phyloP scores from a whole-genome alignment of 2,888 invertebrate genomes.

The Onthophagus sagittarius region DNA sequence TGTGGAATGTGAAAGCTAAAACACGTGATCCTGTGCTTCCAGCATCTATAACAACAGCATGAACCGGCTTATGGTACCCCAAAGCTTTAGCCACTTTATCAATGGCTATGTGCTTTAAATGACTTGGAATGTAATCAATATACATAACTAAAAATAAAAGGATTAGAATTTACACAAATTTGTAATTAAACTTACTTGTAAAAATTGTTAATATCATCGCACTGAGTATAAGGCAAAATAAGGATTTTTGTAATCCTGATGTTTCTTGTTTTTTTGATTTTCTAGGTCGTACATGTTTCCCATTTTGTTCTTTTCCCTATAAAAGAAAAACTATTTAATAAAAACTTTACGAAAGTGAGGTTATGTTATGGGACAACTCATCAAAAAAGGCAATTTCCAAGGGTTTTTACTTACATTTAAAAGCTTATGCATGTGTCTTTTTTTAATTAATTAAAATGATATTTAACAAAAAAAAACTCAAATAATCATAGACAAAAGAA shows the following conservation, averaged over 20 bases:
- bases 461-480: background rate
- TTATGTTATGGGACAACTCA: slow-evolving; percentile 19
- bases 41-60: slow-evolving; percentile 90
- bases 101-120: slow-evolving; percentile 55
- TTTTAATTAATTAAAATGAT: background rate
- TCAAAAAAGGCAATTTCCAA: slow-evolving; percentile 4
- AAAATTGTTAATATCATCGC: slow-evolving; percentile 44
- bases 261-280: slow-evolving; percentile 38
- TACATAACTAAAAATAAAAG: slow-evolving; percentile 51
- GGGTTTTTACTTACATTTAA: background rate
- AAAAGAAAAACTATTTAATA: slow-evolving; percentile 16
- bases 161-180: background rate
- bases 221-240: slow-evolving; percentile 44
- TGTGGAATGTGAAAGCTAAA: slow-evolving; percentile 77
- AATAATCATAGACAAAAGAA: background rate
- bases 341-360: background rate
- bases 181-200: slow-evolving; percentile 35
- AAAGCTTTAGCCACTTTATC: slow-evolving; percentile 70
- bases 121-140: slow-evolving; percentile 53
- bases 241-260: slow-evolving; percentile 40
- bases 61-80: slow-evolving; percentile 65
- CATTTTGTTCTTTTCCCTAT: slow-evolving; percentile 32
- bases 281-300: slow-evolving; percentile 32
- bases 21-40: slow-evolving; percentile 90
- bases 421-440: background rate